phyloP scores from a whole-genome alignment of 2,113 vertebrate genomes.

The Cephalopholis sonnerati region DNA sequence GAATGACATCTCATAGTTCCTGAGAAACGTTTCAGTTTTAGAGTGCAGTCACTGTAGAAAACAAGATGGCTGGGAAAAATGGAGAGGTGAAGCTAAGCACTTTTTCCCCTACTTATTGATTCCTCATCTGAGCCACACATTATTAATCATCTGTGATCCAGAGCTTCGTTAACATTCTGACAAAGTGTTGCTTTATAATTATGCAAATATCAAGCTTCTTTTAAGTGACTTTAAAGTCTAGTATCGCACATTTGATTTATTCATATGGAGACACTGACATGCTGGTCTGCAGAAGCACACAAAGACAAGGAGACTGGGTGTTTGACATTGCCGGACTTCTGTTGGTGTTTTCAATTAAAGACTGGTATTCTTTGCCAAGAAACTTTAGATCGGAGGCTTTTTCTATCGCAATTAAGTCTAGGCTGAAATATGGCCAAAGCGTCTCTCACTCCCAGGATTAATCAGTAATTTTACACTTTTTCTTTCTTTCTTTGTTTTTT shows the following conservation, averaged over 20 bases:
- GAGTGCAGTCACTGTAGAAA: conserved; percentile 14
- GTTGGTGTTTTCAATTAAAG: conserved; percentile 27
- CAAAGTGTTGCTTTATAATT: conserved; percentile 21
- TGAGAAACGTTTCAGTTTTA: conserved; percentile 10
- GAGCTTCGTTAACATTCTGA: conserved; percentile 30
- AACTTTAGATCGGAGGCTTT: not conserved
- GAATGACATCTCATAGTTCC: conserved; percentile 27
- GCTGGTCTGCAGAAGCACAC: not conserved
- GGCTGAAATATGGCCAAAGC: conserved; percentile 16
- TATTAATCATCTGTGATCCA: conserved; percentile 1
- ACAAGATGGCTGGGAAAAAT: conserved; percentile 3
- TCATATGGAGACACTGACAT: not conserved
- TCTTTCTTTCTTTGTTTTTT: not conserved
- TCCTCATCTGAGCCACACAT: conserved; percentile 6
- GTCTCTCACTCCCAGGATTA: conserved; percentile 26
- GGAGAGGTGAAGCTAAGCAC: conserved; percentile 11
- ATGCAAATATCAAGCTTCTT: conserved; percentile 27
- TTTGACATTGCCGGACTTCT: not conserved
- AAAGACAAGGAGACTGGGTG: not conserved
- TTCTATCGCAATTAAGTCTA: conserved; percentile 2
- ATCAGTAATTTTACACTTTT: conserved; percentile 10
- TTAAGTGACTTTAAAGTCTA: not conserved
- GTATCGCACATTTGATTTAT: conserved; percentile 1
- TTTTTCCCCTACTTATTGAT: conserved; percentile 6
- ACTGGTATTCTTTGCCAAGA: conserved; percentile 23